Evolutionary conservation across 2,797 vertebrate genomes (phyloP).

Genomic region (Trematomus bernacchii): DNA sequence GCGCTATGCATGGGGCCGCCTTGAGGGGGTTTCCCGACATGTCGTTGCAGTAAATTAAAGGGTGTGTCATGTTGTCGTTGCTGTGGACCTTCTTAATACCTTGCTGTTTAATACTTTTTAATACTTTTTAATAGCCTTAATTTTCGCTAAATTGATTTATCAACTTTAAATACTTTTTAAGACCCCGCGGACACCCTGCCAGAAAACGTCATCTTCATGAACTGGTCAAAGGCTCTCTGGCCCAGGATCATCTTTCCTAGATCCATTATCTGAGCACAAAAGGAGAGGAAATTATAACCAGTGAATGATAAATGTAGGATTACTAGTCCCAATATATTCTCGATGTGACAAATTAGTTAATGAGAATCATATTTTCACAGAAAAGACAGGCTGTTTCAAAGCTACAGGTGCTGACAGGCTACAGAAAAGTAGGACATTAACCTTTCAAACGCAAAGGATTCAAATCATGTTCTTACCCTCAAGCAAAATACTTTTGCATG

Average conservation of each 20-base stretch:
- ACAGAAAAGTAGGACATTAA: background rate
- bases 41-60: no score
- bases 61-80: no score
- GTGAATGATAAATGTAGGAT: background rate
- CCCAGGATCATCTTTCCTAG: constrained; percentile 87
- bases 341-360: background rate
- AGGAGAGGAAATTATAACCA: background rate
- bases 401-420: background rate
- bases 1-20: no score
- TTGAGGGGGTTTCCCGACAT: no score
- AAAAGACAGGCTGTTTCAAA: background rate
- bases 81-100: no score
- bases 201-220: constrained; percentile 97
- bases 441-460: background rate
- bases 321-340: no score
- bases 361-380: background rate
- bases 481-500: background rate
- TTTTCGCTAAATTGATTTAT: no score
- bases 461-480: background rate
- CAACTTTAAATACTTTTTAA: no score
- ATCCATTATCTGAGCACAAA: constrained; percentile 84
- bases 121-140: no score
- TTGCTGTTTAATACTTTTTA: no score
- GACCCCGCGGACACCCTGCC: constrained; percentile 37
- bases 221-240: constrained; percentile 83